Base-by-base conservation (phyloP, 2,113 vertebrate genomes). In the Hydrolagus affinis region DNA sequence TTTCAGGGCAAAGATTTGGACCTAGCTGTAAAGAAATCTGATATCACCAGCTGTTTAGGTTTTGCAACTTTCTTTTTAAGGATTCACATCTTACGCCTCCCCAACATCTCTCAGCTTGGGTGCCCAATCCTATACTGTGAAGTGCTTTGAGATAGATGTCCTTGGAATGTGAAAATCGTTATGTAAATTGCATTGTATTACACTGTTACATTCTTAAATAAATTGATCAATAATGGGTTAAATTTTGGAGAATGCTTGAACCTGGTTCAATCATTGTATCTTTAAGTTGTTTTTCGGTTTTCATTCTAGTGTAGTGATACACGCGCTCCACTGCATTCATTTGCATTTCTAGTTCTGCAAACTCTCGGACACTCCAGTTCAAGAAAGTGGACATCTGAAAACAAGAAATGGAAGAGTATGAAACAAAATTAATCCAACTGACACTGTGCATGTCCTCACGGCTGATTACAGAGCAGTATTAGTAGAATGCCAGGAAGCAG, bases 301-400 rank as follows among this genome's bases (percentile, higher is more conserved):
- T 60, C 30, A 83, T 60, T 25, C 2, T 28, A 30, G 78, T 21
- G 78, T 83, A 83, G 28, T 83, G 78, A 83, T 83, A 30, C 60
- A 83, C 78, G 12, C 78, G 62, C 62, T 83, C 78, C 7, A 83
- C 25, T 11, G 78, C 59, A 83, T 83, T 83, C 78, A 83, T 83
- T 8, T 83, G 78, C 78, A 83, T 83, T 66, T 83, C 78, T 62
- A 83, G 28, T 30, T 83, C 78, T 66, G 78, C 78, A 28, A 83
- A 64, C 30, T 83, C 78, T 17, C 78, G 78, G 62, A 83, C 8
- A 21, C 78, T 66, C 78, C 78, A 83, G 32, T 83, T 83, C 23
- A 83, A 83, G 14, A 66, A 83, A 66, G 62, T 66, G 66, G 78
- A 83, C 78, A 83, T 83, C 78, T 83, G 78, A 9, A 64, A 68